Conservation (phyloP, 2,113 vertebrate species). For the Entelurus aequoreus region DNA sequence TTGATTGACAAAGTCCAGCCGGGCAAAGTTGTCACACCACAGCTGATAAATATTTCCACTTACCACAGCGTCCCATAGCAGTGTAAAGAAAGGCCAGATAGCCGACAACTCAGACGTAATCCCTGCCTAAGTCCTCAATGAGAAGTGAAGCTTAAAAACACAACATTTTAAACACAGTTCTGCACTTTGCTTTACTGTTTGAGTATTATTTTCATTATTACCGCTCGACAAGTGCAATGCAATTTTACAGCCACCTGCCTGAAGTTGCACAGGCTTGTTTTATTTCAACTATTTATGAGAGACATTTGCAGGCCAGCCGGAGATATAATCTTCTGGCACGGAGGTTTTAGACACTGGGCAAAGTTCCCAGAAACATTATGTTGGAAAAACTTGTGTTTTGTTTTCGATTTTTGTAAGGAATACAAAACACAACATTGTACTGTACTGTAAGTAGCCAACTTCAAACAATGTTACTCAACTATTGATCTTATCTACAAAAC, state of each 20-base stretch:
- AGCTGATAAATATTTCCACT: constrained; percentile 1
- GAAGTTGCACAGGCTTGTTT: background rate
- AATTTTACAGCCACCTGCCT: no score
- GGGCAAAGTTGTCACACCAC: background rate
- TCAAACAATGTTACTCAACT: no score
- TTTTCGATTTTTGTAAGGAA: background rate
- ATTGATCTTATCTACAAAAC: no score
- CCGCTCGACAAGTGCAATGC: background rate
- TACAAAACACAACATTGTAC: background rate
- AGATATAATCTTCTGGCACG: background rate
- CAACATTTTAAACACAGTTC: background rate
- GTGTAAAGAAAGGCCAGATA: no score
- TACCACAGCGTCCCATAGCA: background rate
- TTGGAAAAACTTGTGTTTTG: background rate
- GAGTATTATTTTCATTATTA: background rate
- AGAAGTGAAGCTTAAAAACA: background rate
- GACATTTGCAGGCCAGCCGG: background rate
- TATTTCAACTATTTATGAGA: background rate
- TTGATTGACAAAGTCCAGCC: background rate
- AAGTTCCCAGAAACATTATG: background rate
- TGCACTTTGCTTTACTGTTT: background rate
- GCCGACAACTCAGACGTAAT: no score
- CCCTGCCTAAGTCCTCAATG: no score
- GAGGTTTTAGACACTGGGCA: background rate
- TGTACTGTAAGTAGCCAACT: no score